These are phyloP conservation scores for Acrocephalus scirpaceus DNA, from an alignment of 2,797 vertebrate genomes.

Conservation along the genomic window DNA sequence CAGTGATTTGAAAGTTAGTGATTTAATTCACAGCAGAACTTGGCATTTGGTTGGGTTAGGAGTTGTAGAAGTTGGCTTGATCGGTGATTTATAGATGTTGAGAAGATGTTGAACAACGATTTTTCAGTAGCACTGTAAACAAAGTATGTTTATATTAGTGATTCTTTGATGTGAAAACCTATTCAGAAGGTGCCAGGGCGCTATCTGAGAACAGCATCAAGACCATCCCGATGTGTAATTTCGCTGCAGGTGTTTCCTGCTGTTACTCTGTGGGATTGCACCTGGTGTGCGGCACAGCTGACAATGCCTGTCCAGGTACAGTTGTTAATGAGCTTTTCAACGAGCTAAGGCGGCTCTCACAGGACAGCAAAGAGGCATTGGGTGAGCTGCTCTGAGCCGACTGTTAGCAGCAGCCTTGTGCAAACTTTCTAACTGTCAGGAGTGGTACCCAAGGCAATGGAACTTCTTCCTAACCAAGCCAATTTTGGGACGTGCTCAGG, in stretches of 20 bases:
- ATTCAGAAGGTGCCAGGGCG: slow-evolving; percentile 10
- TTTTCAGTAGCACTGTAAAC: background rate
- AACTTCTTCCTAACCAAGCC: background rate
- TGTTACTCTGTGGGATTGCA: background rate
- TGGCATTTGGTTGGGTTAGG: background rate
- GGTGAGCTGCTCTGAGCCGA: background rate
- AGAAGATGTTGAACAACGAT: background rate
- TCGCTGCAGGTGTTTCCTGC: background rate
- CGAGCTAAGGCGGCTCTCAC: background rate
- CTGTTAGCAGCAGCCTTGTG: background rate
- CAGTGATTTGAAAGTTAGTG: background rate
- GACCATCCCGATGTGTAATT: background rate
- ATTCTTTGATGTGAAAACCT: slow-evolving; percentile 7
- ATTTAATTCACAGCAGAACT: background rate
- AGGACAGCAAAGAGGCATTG: accelerated
- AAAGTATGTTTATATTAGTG: background rate
- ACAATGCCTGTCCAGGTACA: background rate
- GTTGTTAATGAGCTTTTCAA: background rate
- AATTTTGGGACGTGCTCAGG: background rate
- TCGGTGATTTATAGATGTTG: background rate
- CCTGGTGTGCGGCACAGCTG: background rate
- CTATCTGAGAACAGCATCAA: slow-evolving; percentile 4
- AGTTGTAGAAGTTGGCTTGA: background rate
- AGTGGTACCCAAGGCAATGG: background rate
- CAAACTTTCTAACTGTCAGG: background rate